These are phyloP conservation scores for Vidua macroura DNA, from an alignment of 2,113 vertebrate species.

Conservation along the genomic window DNA sequence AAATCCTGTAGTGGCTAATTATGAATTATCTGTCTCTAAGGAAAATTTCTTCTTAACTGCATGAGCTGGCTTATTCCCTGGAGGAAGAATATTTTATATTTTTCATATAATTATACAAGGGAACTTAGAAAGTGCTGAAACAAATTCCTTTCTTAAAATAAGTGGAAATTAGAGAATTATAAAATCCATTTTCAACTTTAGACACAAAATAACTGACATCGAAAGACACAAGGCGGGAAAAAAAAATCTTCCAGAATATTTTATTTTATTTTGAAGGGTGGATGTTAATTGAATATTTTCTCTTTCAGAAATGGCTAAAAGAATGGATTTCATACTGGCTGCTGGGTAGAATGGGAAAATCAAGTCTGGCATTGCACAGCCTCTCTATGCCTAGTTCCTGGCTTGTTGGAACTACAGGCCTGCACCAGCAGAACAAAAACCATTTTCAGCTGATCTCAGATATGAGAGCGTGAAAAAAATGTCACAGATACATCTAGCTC, in stretches of 20 bases:
- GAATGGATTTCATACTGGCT: background rate
- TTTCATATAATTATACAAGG: background rate
- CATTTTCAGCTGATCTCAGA: background rate
- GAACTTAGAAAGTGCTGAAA: constrained; percentile 23
- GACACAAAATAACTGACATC: background rate
- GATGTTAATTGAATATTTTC: background rate
- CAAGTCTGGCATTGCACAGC: background rate
- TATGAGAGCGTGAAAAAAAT: background rate
- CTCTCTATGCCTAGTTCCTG: background rate
- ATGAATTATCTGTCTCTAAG: constrained; percentile 44
- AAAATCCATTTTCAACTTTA: background rate
- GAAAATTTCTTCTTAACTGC: constrained; percentile 30
- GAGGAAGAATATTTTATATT: constrained; percentile 32
- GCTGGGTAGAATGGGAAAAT: background rate
- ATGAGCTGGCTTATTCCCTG: constrained; percentile 25
- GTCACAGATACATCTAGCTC: background rate
- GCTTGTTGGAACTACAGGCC: background rate
- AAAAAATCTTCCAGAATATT: background rate
- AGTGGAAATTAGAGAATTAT: constrained; percentile 2
- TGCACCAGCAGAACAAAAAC: background rate
- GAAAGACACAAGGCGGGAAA: background rate
- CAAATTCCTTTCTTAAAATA: background rate
- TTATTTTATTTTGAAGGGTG: background rate
- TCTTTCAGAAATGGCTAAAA: background rate
- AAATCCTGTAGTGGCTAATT: constrained; percentile 39